phyloP scores from a whole-genome alignment of 2,888 invertebrate genomes.

The Ditula angustiorana region DNA sequence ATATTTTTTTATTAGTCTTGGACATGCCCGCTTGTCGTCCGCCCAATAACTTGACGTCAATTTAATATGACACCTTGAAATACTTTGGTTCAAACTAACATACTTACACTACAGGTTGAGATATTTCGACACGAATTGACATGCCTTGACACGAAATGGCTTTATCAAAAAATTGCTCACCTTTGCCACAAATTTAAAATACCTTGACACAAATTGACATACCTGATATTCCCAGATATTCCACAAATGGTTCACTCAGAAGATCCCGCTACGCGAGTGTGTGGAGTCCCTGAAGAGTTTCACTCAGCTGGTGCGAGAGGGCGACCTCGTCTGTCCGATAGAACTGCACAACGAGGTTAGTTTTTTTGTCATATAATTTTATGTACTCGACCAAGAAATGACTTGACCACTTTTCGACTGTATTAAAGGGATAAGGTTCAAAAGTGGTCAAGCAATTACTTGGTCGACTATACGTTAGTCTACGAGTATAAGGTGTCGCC shows the following conservation, averaged over 20 bases:
- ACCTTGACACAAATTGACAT: neutral
- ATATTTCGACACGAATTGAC: too few species aligned
- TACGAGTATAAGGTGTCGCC: too few species aligned
- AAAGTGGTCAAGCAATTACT: too few species aligned
- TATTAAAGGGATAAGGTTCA: too few species aligned
- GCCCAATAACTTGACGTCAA: too few species aligned
- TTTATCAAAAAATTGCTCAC: neutral
- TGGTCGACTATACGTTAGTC: too few species aligned
- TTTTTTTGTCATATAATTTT: neutral
- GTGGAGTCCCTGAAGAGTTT: slow-evolving; percentile 46
- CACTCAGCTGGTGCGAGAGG: slow-evolving; percentile 45
- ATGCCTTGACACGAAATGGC: too few species aligned
- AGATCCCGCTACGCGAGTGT: slow-evolving; percentile 56
- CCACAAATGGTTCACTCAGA: slow-evolving; percentile 62
- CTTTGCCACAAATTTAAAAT: neutral
- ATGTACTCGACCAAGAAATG: neutral
- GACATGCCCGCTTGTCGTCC: too few species aligned
- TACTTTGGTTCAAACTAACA: too few species aligned
- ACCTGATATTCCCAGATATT: slow-evolving; percentile 51
- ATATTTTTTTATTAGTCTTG: too few species aligned
- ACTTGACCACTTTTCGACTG: neutral
- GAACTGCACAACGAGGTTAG: slow-evolving; percentile 58
- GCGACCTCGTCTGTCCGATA: slow-evolving; percentile 43
- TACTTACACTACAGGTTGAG: too few species aligned
- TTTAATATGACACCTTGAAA: too few species aligned